Conservation (phyloP, 2,797 vertebrate species). For the Gadopsis marmoratus region DNA sequence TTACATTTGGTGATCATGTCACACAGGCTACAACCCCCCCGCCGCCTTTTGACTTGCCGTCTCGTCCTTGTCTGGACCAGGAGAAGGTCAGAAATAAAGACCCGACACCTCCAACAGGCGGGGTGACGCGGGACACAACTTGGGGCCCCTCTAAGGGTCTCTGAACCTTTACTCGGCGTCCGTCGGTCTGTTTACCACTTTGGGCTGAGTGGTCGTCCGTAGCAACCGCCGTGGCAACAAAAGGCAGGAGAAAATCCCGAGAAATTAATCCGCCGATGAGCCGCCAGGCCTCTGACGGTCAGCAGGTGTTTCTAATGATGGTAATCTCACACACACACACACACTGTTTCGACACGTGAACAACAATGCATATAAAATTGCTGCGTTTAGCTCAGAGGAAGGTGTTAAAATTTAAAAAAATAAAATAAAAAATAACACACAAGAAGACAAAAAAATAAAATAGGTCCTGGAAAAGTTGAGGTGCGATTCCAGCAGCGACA, state of each 20-base stretch:
- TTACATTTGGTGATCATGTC: constrained; percentile 51
- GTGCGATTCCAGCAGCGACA: constrained; percentile 46
- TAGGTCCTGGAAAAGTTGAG: constrained; percentile 69
- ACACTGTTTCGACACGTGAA: constrained; percentile 9
- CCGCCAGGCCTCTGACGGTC: constrained; percentile 48
- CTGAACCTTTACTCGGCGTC: constrained; percentile 27
- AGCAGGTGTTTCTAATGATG: constrained; percentile 51
- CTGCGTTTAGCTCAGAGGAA: background rate
- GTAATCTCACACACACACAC: background rate
- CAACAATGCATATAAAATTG: background rate
- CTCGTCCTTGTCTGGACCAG: constrained; percentile 57
- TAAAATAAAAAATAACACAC: too few species aligned
- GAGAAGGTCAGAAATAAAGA: constrained; percentile 61
- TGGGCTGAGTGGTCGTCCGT: constrained; percentile 79
- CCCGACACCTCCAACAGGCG: background rate
- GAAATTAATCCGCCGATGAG: constrained; percentile 76
- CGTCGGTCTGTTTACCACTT: constrained; percentile 67
- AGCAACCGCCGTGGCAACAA: constrained; percentile 86
- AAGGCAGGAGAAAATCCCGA: constrained; percentile 77
- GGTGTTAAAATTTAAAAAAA: too few species aligned
- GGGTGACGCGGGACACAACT: constrained; percentile 3
- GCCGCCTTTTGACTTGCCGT: background rate
- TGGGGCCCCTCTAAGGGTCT: background rate
- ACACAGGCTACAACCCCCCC: constrained; percentile 40
- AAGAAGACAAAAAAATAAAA: too few species aligned